phyloP scores from a whole-genome alignment of 2,113 vertebrate genomes.

The Pardalotus punctatus region DNA sequence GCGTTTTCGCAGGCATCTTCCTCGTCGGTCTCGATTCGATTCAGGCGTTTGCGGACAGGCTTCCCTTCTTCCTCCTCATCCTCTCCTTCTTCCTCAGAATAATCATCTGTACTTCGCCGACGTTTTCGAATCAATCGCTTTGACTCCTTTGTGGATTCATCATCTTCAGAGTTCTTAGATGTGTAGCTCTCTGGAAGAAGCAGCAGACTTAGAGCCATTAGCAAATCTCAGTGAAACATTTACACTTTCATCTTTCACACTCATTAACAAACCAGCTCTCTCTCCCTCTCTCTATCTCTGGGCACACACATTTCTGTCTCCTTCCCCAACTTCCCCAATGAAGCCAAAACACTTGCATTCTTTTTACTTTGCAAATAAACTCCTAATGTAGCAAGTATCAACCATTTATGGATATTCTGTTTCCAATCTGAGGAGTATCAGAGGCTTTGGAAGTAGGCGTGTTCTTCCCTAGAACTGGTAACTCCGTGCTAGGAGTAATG shows the following conservation, averaged over 20 bases:
- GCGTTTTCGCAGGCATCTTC: slow-evolving; percentile 72
- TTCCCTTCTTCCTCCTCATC: slow-evolving; percentile 79
- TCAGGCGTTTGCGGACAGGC: slow-evolving; percentile 86
- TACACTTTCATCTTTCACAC: background rate
- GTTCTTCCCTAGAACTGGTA: background rate
- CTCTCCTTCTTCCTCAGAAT: slow-evolving; percentile 67
- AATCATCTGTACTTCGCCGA: slow-evolving; percentile 68
- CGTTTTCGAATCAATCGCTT: slow-evolving; percentile 64
- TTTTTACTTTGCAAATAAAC: background rate
- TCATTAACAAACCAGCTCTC: too few relatives aligned
- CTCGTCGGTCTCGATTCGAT: slow-evolving; percentile 90
- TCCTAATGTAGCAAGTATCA: background rate
- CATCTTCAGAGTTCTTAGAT: slow-evolving; percentile 83
- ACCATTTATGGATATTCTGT: background rate
- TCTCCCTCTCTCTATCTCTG: background rate
- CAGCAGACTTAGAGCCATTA: slow-evolving; percentile 69
- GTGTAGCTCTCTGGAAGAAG: slow-evolving; percentile 79
- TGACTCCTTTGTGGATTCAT: slow-evolving; percentile 66
- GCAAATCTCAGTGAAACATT: background rate
- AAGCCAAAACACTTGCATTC: rapidly evolving
- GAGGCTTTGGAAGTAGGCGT: background rate
- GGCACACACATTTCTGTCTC: background rate
- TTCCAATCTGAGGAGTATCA: background rate
- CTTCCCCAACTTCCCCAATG: background rate
- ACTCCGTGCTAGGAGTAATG: rapidly evolving